Percentiles rank a stretch among this genome's conserved stretches.
Evolutionary conservation across 2,888 invertebrate genomes (phyloP).

Genomic region (Stenolophus ochropezus): DNA sequence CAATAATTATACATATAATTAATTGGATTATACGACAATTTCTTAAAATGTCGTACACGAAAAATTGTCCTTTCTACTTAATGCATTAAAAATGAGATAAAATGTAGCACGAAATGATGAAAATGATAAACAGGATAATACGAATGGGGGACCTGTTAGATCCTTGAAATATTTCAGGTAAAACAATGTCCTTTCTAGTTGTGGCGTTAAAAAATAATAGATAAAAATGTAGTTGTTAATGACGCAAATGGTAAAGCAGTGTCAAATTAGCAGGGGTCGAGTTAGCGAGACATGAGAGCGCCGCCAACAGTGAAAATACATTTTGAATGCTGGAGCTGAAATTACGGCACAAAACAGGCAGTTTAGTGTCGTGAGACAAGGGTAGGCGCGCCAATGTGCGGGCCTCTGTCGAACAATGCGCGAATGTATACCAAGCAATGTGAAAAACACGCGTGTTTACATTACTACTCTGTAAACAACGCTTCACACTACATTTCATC

Average conservation of each 20-base stretch:
- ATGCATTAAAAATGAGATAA: too few species aligned
- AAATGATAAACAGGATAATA: too few species aligned
- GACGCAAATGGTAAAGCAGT: background rate
- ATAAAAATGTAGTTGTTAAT: background rate
- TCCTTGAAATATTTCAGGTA: too few species aligned
- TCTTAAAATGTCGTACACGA: too few species aligned
- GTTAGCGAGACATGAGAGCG: background rate
- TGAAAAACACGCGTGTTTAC: slow-evolving; percentile 40
- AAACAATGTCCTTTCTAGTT: too few species aligned
- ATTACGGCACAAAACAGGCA: slow-evolving; percentile 43
- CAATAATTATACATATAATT: too few species aligned
- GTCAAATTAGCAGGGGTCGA: background rate
- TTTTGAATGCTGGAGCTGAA: slow-evolving; percentile 37
- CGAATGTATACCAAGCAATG: slow-evolving; percentile 11
- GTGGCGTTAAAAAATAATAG: background rate
- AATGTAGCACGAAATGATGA: too few species aligned
- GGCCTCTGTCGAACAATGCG: slow-evolving; percentile 30
- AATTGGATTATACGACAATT: too few species aligned
- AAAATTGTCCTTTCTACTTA: too few species aligned
- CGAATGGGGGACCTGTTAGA: too few species aligned
- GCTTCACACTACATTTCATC: slow-evolving; percentile 15
- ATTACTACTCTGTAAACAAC: slow-evolving; percentile 20
- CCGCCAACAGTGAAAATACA: slow-evolving; percentile 22
- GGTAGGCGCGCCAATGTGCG: background rate
- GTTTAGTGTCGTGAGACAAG: slow-evolving; percentile 41